Evolutionary conservation across 2,888 invertebrate genomes (phyloP), one percentile per base, ranked within the genome.

Genomic region (Pegoplata infirma): DNA sequence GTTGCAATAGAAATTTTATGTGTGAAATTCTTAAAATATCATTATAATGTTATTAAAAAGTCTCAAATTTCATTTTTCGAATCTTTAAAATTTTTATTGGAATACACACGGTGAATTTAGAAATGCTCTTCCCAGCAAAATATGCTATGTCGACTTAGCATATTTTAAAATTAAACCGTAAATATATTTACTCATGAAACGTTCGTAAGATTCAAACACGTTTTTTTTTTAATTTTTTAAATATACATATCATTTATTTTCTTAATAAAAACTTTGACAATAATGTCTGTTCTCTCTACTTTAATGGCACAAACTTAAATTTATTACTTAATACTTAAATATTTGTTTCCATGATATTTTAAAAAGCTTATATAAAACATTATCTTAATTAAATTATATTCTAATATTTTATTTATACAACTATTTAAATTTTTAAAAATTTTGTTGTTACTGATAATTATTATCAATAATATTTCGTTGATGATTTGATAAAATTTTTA

Each of bases 301-400:
- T 61, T 71, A 79, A 79, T 79, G 79, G 79, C 79, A 79, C 79
- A 79, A 63, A 66, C 71, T 79, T 79, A 79, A 36, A 63, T 67
- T 75, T 71, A 67, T 8, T n/a, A 32, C n/a, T 51, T 25, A 40
- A n/a, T n/a, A 5, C 5, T 40, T 32, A 7, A 32, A 32, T 7
- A 23, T 7, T 32, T 7, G 8, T 32, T 23, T 23, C 6, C 23
- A 23, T 23, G 3, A 23, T 23, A 5, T 23, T 32, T 32, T 32
- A 25, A 25, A 25, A 3, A 25, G 25, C 8, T 32, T 32, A 5
- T 32, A 5, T 40, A 40, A 0, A 40, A n/a, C 36, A 4, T 40
- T 40, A 40, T 10, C 36, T 40, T 40, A 40, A 40, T 8, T 4
- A n/a, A n/a, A 40, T 1, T 36, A 12, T 36, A 28, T n/a, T 28